A percentile compares a stretch with the other conserved stretches of the same genome.
These are phyloP conservation scores for Gulo gulo DNA, from an alignment of 2,113 vertebrate species.

Conservation along the genomic window DNA sequence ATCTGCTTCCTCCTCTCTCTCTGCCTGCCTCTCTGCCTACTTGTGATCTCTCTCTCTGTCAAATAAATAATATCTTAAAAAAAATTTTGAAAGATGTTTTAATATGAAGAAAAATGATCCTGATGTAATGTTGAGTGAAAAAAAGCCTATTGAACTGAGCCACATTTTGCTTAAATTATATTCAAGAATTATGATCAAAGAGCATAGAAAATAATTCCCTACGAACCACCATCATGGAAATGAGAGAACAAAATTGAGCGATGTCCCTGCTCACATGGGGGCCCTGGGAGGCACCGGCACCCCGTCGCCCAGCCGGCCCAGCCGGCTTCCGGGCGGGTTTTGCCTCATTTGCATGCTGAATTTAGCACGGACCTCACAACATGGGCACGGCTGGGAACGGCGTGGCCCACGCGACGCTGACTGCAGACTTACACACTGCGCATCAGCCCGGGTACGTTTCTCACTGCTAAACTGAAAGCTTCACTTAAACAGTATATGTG, in stretches of 20 bases:
- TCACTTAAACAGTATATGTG: not conserved
- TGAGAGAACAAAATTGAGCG: not conserved
- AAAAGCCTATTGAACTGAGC: not conserved
- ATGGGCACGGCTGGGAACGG: rapidly evolving
- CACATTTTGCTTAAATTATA: not conserved
- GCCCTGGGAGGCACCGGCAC: not conserved
- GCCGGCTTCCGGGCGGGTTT: rapidly evolving
- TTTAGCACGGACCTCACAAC: rapidly evolving
- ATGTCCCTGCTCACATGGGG: rapidly evolving
- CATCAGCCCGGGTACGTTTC: no score
- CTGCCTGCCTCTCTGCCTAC: no score
- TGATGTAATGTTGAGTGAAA: not conserved
- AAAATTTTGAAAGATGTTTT: not conserved
- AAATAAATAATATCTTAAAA: no score
- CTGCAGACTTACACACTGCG: rapidly evolving
- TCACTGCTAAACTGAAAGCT: rapidly evolving
- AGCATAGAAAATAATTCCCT: not conserved
- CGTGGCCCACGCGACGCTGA: rapidly evolving
- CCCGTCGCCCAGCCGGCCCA: rapidly evolving
- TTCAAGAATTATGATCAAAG: not conserved
- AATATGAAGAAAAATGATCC: not conserved
- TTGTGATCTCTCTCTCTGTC: no score
- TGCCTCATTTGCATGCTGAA: rapidly evolving
- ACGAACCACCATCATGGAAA: not conserved
- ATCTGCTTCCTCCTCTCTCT: no score